Base-by-base conservation (phyloP, 2,888 invertebrate species). In the Pammene fasciana region DNA sequence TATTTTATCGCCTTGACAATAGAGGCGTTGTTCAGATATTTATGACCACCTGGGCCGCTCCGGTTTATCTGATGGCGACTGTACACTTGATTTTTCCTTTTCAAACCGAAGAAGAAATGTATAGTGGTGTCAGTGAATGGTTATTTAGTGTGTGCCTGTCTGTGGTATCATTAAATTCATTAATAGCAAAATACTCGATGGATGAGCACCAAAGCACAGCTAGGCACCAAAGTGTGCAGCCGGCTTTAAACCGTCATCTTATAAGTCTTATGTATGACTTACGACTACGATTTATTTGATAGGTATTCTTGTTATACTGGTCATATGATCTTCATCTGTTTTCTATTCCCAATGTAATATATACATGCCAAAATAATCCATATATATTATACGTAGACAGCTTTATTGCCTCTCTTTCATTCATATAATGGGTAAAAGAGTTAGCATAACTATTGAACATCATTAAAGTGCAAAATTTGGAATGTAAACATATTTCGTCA, bases 401-500 rank as follows among this genome's bases (percentile, higher is more conserved):
- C 18, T 11, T 46, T 55, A 46, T 1, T 14, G 18, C 38, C 41
- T 26, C 9, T 55, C 61, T 61, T 61, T 67, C 26, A 55, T 48
- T 48, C 16, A 13, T 10, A 6, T 9, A 1, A 4, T 8, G 13
- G 2, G 26, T 8, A 67, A 48, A n/a, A 14, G 26, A 41, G 61
- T 54, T 10, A 16, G 5, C 11, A 6, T 13, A 36, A 11, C 36
- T 45, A 36, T n/a, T 5, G 8, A 6, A 67, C 67, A 26, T 55
- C 46, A 67, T n/a, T 41, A 61, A 55, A 46, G 38, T 46, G 11
- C 38, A 67, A 46, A 38, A 45, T 38, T 38, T 16, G 38, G 16
- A 36, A 46, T 55, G n/a, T 67, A 46, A 67, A 60, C 60, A 67
- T 10, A 9, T 46, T 38, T 61, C n/a, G 36, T 54, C 43, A 52